Evolutionary conservation across 1,140 invertebrate species (phyloP).

Genomic region (Tetraneura akinire): DNA sequence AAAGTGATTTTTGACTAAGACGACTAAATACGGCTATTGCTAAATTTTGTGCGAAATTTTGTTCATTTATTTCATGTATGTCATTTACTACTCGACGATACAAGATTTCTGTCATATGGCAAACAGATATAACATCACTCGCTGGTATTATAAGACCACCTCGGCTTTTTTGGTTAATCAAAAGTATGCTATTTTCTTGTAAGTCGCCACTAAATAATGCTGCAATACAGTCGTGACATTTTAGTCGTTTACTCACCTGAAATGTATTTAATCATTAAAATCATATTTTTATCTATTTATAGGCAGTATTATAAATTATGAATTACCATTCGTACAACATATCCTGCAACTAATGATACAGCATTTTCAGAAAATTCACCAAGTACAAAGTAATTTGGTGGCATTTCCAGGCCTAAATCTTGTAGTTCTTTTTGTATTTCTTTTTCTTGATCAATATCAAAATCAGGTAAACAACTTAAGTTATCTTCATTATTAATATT

Average conservation of each 20-base stretch:
- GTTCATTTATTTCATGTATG: no score
- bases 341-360: neutral
- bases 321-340: neutral
- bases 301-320: no score
- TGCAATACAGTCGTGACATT: neutral
- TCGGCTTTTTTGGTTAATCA: neutral
- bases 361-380: conserved; percentile 18
- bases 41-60: no score
- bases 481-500: no score
- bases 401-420: neutral
- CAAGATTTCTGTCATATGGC: neutral
- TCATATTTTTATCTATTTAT: no score
- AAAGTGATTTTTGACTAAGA: no score
- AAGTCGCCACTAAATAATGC: conserved; percentile 4
- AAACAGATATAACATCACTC: neutral
- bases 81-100: neutral
- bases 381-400: conserved; percentile 8
- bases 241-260: neutral
- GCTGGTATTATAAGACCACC: conserved; percentile 7
- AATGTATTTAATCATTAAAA: neutral
- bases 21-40: no score
- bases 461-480: conserved; percentile 3
- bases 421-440: neutral
- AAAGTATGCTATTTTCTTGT: neutral
- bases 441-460: neutral